These are phyloP conservation scores for Aphaenogaster ashmeadi DNA, from an alignment of 1,140 invertebrate species.

Conservation along the genomic window DNA sequence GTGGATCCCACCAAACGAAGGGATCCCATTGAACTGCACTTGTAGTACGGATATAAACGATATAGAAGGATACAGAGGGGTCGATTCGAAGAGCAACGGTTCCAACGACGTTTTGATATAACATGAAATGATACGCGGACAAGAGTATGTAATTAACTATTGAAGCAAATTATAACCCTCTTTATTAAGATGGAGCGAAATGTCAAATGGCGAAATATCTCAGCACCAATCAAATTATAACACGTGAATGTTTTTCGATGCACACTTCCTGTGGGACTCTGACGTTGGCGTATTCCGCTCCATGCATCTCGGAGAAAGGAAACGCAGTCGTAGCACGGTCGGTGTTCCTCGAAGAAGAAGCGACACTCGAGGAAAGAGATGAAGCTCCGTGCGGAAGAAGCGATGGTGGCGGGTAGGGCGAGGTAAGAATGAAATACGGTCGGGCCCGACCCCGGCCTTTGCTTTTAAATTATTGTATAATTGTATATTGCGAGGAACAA, in stretches of 20 bases:
- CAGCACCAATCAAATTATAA: not conserved
- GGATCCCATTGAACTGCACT: constrained; percentile 65
- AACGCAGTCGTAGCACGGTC: not conserved
- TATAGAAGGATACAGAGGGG: constrained; percentile 32
- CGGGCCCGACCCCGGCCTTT: constrained; percentile 66
- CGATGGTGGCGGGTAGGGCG: constrained; percentile 28
- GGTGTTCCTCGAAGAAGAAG: constrained; percentile 33
- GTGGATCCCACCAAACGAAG: constrained; percentile 13
- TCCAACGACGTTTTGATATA: constrained; percentile 15
- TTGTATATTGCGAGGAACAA: constrained; percentile 82
- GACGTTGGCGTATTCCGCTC: not conserved
- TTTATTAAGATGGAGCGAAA: not conserved
- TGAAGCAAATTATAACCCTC: constrained; percentile 2
- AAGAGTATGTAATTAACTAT: constrained; percentile 21
- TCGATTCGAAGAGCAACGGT: not conserved
- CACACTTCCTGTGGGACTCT: not conserved
- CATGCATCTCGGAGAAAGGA: not conserved
- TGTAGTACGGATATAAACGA: constrained; percentile 51
- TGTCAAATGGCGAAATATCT: not conserved
- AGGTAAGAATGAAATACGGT: constrained; percentile 75
- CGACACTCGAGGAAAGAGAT: constrained; percentile 59
- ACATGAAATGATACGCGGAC: constrained; percentile 37
- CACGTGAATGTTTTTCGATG: constrained; percentile 35
- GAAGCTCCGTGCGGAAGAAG: constrained; percentile 44
- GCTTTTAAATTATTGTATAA: constrained; percentile 85